Percentiles rank a stretch among this genome's conserved stretches.
Conservation (phyloP, 2,113 vertebrate genomes). For the Vimba vimba region DNA sequence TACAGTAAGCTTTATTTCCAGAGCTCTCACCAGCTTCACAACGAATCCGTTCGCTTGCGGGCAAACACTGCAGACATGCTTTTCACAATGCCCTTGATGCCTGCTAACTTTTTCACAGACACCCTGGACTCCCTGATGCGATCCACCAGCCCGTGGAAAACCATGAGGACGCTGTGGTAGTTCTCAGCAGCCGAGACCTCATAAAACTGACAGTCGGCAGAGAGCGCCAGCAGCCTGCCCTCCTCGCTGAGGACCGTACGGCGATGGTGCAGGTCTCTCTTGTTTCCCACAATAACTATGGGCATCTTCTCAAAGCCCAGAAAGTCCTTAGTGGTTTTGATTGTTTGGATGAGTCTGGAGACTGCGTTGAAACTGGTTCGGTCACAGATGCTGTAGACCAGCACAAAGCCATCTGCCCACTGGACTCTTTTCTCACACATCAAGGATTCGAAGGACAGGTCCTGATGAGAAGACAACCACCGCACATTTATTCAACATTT, state of each 20-base stretch:
- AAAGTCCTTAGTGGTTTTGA: constrained; percentile 79
- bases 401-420: constrained; percentile 85
- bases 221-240: constrained; percentile 65
- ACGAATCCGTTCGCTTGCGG: constrained; percentile 72
- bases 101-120: constrained; percentile 60
- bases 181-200: constrained; percentile 72
- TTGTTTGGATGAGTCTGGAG: constrained; percentile 77
- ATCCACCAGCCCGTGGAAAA: constrained; percentile 69
- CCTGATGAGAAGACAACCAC: constrained; percentile 63
- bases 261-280: constrained; percentile 69
- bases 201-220: constrained; percentile 66
- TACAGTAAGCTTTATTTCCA: not conserved
- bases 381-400: constrained; percentile 89
- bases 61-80: constrained; percentile 71
- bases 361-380: constrained; percentile 83
- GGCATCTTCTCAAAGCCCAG: constrained; percentile 74
- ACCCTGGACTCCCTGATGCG: constrained; percentile 59
- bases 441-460: constrained; percentile 65
- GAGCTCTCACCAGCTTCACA: constrained; percentile 67
- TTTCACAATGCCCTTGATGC: constrained; percentile 69
- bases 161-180: constrained; percentile 69
- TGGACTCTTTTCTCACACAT: constrained; percentile 80
- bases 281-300: constrained; percentile 72
- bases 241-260: constrained; percentile 68
- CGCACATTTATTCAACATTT: not conserved